These are phyloP conservation scores for Manis crassicaudata DNA, from an alignment of 2,797 vertebrate species.

Conservation along the genomic window DNA sequence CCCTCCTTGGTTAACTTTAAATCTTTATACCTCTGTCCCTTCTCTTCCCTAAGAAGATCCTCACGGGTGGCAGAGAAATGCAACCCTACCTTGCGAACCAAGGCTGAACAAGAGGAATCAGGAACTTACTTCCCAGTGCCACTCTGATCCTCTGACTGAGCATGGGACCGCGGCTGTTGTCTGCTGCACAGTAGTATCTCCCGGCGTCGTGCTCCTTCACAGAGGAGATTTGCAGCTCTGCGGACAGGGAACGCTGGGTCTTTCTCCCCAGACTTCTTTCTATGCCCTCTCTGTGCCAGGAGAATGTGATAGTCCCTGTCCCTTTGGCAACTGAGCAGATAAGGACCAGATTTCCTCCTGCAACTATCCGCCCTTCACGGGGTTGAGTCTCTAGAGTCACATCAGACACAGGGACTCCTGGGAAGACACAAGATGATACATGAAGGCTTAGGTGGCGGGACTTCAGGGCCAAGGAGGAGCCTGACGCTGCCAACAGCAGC, in stretches of 20 bases:
- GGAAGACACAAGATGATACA: neutral
- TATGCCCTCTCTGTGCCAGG: conserved; percentile 64
- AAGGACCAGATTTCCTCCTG: conserved; percentile 65
- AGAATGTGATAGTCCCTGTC: conserved; percentile 68
- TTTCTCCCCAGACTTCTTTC: neutral
- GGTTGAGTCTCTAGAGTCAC: conserved; percentile 54
- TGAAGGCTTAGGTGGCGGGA: neutral
- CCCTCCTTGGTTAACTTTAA: neutral
- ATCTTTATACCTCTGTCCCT: neutral
- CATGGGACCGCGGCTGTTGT: neutral
- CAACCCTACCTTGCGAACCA: neutral
- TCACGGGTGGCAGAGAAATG: neutral
- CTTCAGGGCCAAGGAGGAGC: neutral
- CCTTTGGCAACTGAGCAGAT: conserved; percentile 65
- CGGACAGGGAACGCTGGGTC: neutral
- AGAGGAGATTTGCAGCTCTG: neutral
- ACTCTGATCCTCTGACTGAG: neutral
- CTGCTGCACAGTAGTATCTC: conserved; percentile 64
- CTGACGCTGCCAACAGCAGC: fast-evolving
- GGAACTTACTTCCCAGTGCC: conserved; percentile 49
- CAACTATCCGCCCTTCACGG: neutral
- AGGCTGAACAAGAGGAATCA: neutral
- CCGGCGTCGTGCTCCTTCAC: neutral
- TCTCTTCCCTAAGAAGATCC: neutral
- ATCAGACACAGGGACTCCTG: conserved; percentile 63